phyloP scores from a whole-genome alignment of 2,113 vertebrate species.

The Cephalopholis sonnerati region DNA sequence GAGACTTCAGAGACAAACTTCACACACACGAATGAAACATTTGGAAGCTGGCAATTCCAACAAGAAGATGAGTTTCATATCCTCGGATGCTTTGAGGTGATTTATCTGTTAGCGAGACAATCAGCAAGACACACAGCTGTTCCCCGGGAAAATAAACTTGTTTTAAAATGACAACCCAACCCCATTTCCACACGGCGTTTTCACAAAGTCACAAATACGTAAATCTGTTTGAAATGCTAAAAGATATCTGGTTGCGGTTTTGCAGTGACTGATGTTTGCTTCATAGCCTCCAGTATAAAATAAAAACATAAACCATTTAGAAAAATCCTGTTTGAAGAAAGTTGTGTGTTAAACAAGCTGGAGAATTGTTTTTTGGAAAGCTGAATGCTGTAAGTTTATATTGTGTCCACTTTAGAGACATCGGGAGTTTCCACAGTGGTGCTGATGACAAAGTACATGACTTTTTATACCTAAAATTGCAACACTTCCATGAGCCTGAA shows the following conservation, averaged over 20 bases:
- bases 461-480: too few species aligned
- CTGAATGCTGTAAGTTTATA: neutral
- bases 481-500: neutral
- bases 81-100: conserved; percentile 42
- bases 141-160: conserved; percentile 50
- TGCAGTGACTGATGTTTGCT: conserved; percentile 41
- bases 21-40: conserved; percentile 5
- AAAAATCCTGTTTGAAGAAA: conserved; percentile 40
- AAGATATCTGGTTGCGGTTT: conserved; percentile 36
- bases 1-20: neutral
- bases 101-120: conserved; percentile 65
- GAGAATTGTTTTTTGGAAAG: conserved; percentile 10
- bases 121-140: conserved; percentile 63
- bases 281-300: conserved; percentile 15
- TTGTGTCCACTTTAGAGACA: neutral
- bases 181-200: conserved; percentile 27
- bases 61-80: conserved; percentile 45
- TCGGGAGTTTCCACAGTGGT: neutral
- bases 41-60: conserved; percentile 46
- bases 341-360: conserved; percentile 29
- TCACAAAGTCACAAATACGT: conserved; percentile 32
- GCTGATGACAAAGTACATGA: neutral
- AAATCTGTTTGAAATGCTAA: conserved; percentile 59
- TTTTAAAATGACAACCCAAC: conserved; percentile 49
- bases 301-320: neutral